A percentile compares a stretch with the other conserved stretches of the same genome.
These are phyloP conservation scores for Aptenodytes forsteri DNA, from an alignment of 2,113 vertebrate species.

Conservation along the genomic window DNA sequence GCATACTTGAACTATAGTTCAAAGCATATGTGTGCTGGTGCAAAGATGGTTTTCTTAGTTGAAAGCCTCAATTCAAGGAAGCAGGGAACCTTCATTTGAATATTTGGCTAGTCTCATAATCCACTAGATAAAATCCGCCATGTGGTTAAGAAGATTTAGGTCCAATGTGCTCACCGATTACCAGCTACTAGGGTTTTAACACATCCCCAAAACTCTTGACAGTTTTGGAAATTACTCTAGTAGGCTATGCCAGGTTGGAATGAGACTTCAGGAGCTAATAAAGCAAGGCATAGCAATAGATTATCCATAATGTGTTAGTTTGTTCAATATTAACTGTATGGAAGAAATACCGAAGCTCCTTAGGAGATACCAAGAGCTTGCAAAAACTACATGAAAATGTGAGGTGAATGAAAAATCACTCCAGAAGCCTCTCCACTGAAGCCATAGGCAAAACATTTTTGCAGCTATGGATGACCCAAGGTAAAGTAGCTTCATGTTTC, in stretches of 20 bases:
- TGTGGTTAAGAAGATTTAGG: neutral
- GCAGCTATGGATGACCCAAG: neutral
- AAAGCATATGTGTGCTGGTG: neutral
- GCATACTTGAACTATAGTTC: neutral
- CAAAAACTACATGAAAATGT: neutral
- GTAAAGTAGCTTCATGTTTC: neutral
- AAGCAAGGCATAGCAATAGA: neutral
- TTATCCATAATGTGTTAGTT: neutral
- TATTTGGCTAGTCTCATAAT: neutral
- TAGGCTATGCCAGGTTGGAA: neutral
- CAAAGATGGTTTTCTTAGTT: neutral
- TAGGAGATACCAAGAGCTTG: neutral
- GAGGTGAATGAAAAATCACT: neutral
- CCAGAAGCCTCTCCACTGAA: neutral
- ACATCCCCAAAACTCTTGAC: neutral
- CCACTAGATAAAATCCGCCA: neutral
- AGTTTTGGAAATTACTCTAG: neutral
- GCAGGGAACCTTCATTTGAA: neutral
- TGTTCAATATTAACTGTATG: neutral
- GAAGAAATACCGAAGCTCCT: neutral
- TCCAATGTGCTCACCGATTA: neutral
- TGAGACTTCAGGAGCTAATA: neutral
- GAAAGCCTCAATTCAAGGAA: neutral
- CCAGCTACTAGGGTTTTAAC: neutral
- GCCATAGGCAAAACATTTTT: neutral